Evolutionary conservation across 2,888 invertebrate species (phyloP), one percentile per base, ranked within the genome.

Genomic region (Aricia artaxerxes): DNA sequence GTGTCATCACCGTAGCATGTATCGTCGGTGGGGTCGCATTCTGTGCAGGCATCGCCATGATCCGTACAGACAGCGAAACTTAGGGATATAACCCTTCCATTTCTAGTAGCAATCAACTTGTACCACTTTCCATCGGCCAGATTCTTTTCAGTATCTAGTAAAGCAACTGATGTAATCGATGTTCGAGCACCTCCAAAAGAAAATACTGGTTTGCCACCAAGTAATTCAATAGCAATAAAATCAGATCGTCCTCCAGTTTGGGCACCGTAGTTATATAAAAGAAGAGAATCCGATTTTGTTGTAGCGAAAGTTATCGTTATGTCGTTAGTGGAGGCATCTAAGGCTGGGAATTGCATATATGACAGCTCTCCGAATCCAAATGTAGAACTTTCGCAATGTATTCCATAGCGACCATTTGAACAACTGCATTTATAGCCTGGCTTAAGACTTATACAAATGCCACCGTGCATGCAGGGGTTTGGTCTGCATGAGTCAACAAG

Each of bases 251-350:
- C 98, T 4, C 97, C 98, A 49, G 96, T 97, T 88, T 98, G 98
- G 1, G 97, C 95, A 0, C 98, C 98, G 87, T 97, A 99, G 87
- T 98, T 99, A 89, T 99, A 99, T 0, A 98, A 94, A n/a, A 99
- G 92, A 11, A 99, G 93, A 0, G 98, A 97, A 88, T 98, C 96
- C 0, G 96, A 95, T 89, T 98, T 98, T 1, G 97, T 97, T 0
- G 99, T 99, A 1, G 99, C 97, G 90, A 99, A 98, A 79, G 98
- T 97, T 79, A 99, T 96, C 0, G 97, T 97, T 82, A 99, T 97
- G 86, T 98, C 98, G 88, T 99, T 99, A 2, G 98, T 98, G 77
- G 97, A 97, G 0, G 97, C 96, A 88, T 98, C 98, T 83, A 99
- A 90, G 0, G 98, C 95, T 2, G 97, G 96, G 90, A 98, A 99